phyloP scores from a whole-genome alignment of 2,797 vertebrate species.

The Manis pentadactyla region DNA sequence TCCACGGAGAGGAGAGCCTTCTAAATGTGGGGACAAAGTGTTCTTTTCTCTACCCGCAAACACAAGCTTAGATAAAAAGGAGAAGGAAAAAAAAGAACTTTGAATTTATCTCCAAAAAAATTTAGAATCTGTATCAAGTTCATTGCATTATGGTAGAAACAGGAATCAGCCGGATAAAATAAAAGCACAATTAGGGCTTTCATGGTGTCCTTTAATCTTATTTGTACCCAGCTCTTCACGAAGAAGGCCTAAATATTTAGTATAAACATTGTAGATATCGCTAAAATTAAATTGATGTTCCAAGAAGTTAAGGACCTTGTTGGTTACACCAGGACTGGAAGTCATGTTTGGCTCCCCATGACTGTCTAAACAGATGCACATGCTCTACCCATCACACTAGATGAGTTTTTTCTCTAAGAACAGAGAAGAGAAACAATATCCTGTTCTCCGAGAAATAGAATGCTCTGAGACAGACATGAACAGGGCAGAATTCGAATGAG shows the following conservation, averaged over 20 bases:
- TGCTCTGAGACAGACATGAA: background rate
- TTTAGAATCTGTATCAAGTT: background rate
- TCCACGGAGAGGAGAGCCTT: background rate
- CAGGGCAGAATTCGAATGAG: constrained; percentile 22
- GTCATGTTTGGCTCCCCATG: background rate
- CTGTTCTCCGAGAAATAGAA: background rate
- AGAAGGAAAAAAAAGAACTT: constrained; percentile 23
- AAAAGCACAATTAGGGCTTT: background rate
- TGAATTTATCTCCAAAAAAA: background rate
- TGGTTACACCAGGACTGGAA: background rate
- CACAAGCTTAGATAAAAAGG: background rate
- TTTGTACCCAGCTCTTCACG: background rate
- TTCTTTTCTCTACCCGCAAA: background rate
- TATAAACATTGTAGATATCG: background rate
- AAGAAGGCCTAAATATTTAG: background rate
- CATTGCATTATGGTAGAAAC: background rate
- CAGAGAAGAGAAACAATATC: background rate
- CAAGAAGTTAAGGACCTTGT: background rate
- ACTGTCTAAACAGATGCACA: background rate
- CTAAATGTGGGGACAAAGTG: background rate
- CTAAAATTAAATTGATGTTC: background rate
- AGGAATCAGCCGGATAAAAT: background rate
- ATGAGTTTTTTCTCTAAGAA: background rate
- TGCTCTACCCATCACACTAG: background rate
- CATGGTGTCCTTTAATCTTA: background rate